Conservation (phyloP, 2,888 invertebrate species). For the Ischnura elegans region DNA sequence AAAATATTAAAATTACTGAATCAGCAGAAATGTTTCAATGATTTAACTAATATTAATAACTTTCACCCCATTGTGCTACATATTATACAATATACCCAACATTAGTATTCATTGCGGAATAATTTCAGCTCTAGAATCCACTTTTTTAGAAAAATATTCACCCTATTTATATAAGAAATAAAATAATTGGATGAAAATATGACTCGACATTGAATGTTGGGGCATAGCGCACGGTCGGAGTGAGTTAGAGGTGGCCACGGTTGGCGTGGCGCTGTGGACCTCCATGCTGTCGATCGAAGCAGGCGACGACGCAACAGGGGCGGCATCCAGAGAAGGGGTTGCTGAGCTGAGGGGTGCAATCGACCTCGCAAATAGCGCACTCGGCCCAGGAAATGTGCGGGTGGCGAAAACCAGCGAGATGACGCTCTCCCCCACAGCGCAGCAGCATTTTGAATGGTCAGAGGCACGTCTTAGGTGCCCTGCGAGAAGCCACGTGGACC, state of each 20-base stretch:
- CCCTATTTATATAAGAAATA: no score
- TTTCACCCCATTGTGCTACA: no score
- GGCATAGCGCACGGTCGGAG: no score
- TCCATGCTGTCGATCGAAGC: slow-evolving; percentile 37
- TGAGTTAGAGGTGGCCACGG: not conserved
- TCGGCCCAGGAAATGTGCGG: not conserved
- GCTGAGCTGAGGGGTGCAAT: not conserved
- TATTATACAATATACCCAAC: no score
- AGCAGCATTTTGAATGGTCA: not conserved
- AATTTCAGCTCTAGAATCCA: no score
- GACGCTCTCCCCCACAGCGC: not conserved
- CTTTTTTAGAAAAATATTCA: no score
- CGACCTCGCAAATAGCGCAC: not conserved
- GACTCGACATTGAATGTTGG: no score
- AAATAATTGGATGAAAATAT: no score
- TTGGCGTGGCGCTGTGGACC: not conserved
- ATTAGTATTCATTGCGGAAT: no score
- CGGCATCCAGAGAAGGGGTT: not conserved
- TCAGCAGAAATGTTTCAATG: no score
- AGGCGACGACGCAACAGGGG: not conserved
- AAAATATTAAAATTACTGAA: no score
- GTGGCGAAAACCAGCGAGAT: not conserved
- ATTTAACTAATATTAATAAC: no score
- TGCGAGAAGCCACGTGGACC: not conserved
- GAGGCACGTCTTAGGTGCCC: not conserved